Percentiles rank a stretch among this genome's conserved stretches.
Evolutionary conservation across 2,113 vertebrate genomes (phyloP).

Genomic region (Lepisosteus osseus): DNA sequence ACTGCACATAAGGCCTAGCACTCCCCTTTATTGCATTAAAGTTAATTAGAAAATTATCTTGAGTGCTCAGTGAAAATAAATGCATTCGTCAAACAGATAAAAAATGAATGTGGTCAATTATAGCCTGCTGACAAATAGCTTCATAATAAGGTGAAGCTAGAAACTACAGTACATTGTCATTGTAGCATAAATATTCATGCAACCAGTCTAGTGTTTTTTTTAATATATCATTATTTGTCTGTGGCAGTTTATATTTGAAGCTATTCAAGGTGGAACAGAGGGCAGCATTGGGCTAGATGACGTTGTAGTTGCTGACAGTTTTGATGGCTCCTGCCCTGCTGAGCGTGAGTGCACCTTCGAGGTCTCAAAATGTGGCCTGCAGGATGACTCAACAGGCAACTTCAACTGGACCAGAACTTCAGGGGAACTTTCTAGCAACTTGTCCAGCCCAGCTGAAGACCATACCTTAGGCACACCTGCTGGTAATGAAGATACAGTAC

Average conservation of each 20-base stretch:
- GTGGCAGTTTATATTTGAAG: conserved; percentile 65
- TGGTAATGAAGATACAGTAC: conserved; percentile 38
- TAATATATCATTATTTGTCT: neutral
- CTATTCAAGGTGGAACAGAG: conserved; percentile 41
- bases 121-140: too few relatives aligned
- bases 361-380: conserved; percentile 62
- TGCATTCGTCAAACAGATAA: too few relatives aligned
- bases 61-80: too few relatives aligned
- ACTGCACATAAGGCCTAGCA: too few relatives aligned
- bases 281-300: conserved; percentile 63
- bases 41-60: too few relatives aligned
- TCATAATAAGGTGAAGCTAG: too few relatives aligned
- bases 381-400: conserved; percentile 28
- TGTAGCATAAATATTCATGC: too few relatives aligned
- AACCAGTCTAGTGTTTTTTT: too few relatives aligned
- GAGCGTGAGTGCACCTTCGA: conserved; percentile 72
- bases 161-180: too few relatives aligned
- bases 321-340: conserved; percentile 50
- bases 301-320: conserved; percentile 39
- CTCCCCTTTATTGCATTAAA: too few relatives aligned
- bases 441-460: conserved; percentile 51
- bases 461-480: conserved; percentile 65
- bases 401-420: conserved; percentile 55
- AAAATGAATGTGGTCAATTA: too few relatives aligned
- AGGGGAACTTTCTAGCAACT: conserved; percentile 41